Percentiles rank a stretch among this genome's conserved stretches.
Conservation (phyloP, 2,113 vertebrate species). For the Syngnathus scovelli region DNA sequence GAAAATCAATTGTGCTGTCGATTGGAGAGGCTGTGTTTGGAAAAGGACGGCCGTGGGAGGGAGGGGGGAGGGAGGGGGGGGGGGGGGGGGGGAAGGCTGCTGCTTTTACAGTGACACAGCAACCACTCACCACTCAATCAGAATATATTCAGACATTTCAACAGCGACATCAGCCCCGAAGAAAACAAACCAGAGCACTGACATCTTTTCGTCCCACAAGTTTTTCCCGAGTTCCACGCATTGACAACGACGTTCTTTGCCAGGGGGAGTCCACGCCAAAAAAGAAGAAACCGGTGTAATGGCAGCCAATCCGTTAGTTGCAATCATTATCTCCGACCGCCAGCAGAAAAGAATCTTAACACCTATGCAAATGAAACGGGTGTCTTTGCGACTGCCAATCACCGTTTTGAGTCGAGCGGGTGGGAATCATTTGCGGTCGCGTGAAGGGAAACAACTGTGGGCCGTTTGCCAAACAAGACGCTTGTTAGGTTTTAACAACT, state of each 20-base stretch:
- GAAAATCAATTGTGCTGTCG: conserved; percentile 80
- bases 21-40: conserved; percentile 70
- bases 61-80: conserved; percentile 59
- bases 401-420: conserved; percentile 47
- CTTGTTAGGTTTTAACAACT: neutral
- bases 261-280: conserved; percentile 24
- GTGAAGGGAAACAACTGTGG: conserved; percentile 26
- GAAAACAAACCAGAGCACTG: neutral
- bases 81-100: conserved; percentile 59
- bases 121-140: conserved; percentile 9
- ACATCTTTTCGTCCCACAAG: conserved; percentile 9
- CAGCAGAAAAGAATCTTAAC: conserved; percentile 67
- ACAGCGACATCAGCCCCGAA: neutral
- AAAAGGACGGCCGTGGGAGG: conserved; percentile 54
- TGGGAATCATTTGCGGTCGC: conserved; percentile 40
- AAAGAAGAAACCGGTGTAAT: conserved; percentile 54
- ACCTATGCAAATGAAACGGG: conserved; percentile 70
- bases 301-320: conserved; percentile 61
- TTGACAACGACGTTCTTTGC: conserved; percentile 43
- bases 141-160: conserved; percentile 11
- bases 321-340: conserved; percentile 65
- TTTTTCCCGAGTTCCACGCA: conserved; percentile 13
- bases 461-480: neutral
- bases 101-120: conserved; percentile 48
- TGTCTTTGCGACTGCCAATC: conserved; percentile 67